Evolutionary conservation across 2,113 vertebrate genomes (phyloP).

Genomic region (Gorsachius goisagi): DNA sequence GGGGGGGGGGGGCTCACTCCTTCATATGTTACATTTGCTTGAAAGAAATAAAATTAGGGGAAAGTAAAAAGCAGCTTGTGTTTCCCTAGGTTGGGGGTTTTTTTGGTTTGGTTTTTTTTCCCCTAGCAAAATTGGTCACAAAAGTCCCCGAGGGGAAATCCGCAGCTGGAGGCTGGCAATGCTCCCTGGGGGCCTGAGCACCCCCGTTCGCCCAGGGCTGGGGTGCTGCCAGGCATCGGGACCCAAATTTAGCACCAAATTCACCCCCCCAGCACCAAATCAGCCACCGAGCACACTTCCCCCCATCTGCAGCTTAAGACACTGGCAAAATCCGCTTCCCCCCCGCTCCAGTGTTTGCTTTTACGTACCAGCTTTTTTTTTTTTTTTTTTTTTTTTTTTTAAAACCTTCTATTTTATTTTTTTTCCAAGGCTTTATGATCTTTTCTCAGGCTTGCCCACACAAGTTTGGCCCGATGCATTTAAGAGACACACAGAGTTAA

Average conservation of each 20-base stretch:
- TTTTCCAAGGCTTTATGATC: background rate
- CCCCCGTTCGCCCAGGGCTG: background rate
- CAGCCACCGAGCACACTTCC: background rate
- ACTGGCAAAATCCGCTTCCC: background rate
- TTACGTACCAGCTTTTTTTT: background rate
- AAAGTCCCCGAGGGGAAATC: background rate
- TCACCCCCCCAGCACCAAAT: background rate
- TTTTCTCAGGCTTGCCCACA: background rate
- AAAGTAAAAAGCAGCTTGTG: background rate
- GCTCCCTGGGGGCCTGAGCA: background rate
- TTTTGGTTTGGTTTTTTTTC: no score
- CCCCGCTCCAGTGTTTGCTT: background rate
- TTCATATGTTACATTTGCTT: background rate
- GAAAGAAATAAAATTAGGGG: background rate
- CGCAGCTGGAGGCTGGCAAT: background rate
- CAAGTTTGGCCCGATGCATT: background rate
- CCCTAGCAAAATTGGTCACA: background rate
- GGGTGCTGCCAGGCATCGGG: background rate
- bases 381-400: background rate
- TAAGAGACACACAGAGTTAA: background rate
- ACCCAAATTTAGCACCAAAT: background rate
- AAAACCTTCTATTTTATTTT: no score
- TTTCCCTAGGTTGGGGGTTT: background rate
- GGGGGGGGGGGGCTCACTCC: background rate
- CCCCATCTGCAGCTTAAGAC: background rate